Evolutionary conservation across 2,797 vertebrate genomes (phyloP), one percentile per base, ranked within the genome.

Genomic region (Botia kubotai): DNA sequence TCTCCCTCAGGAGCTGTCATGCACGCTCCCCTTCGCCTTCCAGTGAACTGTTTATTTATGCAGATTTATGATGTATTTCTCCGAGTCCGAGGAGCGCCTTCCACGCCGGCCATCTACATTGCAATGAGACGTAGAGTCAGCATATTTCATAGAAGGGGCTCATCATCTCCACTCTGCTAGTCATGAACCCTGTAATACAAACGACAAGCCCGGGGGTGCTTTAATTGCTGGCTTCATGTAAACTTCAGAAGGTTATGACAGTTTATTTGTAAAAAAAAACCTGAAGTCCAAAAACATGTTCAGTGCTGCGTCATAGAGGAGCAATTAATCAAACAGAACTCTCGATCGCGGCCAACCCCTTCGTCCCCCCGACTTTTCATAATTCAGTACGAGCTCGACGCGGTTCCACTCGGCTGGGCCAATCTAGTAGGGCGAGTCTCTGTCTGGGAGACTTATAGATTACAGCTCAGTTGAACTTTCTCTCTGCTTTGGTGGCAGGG

Each of bases 11-110:
- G 86, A 87, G 84, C 87, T 88, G 89, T 91, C 84, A 82, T 53
- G 75, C 63, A 82, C 83, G 72, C 86, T 71, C 83, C 29, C 19
- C 66, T 66, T 76, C 14, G 26, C 7, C 16, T 36, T 55, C 43
- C 23, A 82, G 71, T 80, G 84, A 92, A 93, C 91, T 90, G 92
- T 93, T 91, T 90, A 93, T 93, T 92, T 91, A 87, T 88, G 78
- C 80, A 36, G 91, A 87, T 90, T 87, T 86, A 82, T 84, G 83
- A 89, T 84, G 71, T 85, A 90, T 86, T 39, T 71, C 55, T 88
- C 79, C 89, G 83, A 77, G 85, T 83, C 74, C 71, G 71, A 82
- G 79, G 80, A 79, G 26, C 48, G 12, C 66, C 79, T 84, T 82
- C 50, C 86, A 81, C 79, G 60, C 86, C 82, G 84, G 89, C 87